Evolutionary conservation across 2,888 invertebrate species (phyloP).

Genomic region (Plemyria rubiginata): DNA sequence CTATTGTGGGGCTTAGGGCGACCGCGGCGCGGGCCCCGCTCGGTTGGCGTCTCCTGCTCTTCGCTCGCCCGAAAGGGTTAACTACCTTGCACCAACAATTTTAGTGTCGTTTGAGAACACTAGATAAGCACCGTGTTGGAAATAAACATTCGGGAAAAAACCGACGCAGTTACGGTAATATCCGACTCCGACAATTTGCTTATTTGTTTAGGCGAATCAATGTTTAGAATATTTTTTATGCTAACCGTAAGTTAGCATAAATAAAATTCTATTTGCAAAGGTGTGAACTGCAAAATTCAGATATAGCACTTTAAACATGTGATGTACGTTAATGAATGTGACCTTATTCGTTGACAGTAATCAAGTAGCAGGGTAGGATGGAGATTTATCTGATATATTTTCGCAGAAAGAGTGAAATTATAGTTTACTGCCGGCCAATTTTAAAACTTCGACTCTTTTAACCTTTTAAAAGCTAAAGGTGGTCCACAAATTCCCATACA

Average conservation of each 20-base stretch:
- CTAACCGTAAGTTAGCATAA: too few species aligned
- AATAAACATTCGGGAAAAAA: slow-evolving; percentile 78
- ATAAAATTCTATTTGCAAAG: slow-evolving; percentile 7
- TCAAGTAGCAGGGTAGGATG: too few species aligned
- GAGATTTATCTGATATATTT: not conserved
- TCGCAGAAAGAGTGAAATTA: not conserved
- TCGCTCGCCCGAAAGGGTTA: slow-evolving; percentile 71
- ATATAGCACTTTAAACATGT: too few species aligned
- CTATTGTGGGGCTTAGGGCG: slow-evolving; percentile 80
- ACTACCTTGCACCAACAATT: slow-evolving; percentile 81
- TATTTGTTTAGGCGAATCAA: slow-evolving; percentile 49
- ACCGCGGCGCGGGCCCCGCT: slow-evolving; percentile 50
- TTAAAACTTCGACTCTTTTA: slow-evolving; percentile 14
- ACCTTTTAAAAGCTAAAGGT: slow-evolving; percentile 26
- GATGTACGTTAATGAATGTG: slow-evolving; percentile 1
- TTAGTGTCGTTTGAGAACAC: slow-evolving; percentile 78
- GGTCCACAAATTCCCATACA: slow-evolving; percentile 33
- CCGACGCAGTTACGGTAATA: slow-evolving; percentile 68
- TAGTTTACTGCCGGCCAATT: slow-evolving; percentile 7
- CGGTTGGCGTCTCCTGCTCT: slow-evolving; percentile 48
- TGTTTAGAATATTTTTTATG: slow-evolving; percentile 28
- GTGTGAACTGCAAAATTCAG: slow-evolving; percentile 3
- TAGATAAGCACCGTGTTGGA: slow-evolving; percentile 75
- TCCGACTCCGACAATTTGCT: slow-evolving; percentile 45
- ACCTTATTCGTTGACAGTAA: not conserved